Base-by-base conservation (phyloP, 2,797 vertebrate species). In the Oryzias sinensis region DNA sequence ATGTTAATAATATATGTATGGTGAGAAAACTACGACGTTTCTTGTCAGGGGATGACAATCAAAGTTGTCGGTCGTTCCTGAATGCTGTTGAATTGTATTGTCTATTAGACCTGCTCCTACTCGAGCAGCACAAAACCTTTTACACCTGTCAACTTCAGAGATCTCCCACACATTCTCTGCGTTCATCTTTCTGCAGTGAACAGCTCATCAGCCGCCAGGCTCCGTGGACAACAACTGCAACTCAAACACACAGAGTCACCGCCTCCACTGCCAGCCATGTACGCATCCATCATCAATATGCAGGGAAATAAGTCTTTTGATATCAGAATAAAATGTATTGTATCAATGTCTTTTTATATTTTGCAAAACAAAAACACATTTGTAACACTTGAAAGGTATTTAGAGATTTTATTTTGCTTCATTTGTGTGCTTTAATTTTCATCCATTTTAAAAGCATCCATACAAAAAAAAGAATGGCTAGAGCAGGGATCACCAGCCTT, bases 271-370 rank as follows among this genome's bases (percentile, higher is more conserved):
- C 81, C 68, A 81, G 65, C 59, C 72, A 66, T 53, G 20, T 68
- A 70, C 85, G 74, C 77, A 86, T 88, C 86, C 76, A 85, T 89
- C 85, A 86, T 83, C 83, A 85, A 87, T 87, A 87, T 81, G 56
- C 79, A 77, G 79, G 77, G 82, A 81, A 89, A 87, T 78, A 65
- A 74, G 79, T 76, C 66, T 59, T 57, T 56, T 18, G 72, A 75
- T 70, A 78, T 74, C 65, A 77, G 82, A 82, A 73, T 62, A 65
- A 58, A 78, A 49, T 55, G 70, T 67, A 67, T 58, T 67, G 66
- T 68, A 73, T 59, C 76, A 73, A 59, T 76, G 79, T 76, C 51
- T 66, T 59, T 63, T 27, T 49, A 62, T 68, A 68, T 78, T 70
- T 74, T 71, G 43, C 63, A 46, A 48, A 25, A 51, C 53, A 62